Base-by-base conservation (phyloP, 2,113 vertebrate species). In the Hystrix brachyura region DNA sequence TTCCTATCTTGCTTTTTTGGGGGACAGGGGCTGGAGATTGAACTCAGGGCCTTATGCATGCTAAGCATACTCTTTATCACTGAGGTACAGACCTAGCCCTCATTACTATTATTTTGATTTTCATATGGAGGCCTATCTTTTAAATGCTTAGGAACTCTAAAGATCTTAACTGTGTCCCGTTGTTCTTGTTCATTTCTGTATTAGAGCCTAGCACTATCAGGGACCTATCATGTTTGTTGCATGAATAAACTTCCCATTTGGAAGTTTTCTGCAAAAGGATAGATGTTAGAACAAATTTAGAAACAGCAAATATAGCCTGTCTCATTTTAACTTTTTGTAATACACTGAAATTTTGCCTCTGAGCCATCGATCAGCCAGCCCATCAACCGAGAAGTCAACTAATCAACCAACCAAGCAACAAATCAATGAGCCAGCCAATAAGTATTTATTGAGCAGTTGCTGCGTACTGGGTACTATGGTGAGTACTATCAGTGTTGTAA, bases 261-360 rank as follows among this genome's bases (percentile, higher is more conserved):
- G n/a, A 97, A 43, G 4, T 78, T 84, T 95, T 84, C 25, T 94
- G 80, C 57, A 48, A 29, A 90, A 94, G 60, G 27, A 51, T 9
- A 91, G 12, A 59, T 46, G 65, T 95, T 65, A 60, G 27, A 15
- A 81, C 48, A 96, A 80, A 10, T 87, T 38, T 43, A 19, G 57
- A 87, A 96, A 90, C 6, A 91, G 53, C n/a, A 96, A 88, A 81
- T 64, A 88, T 0, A 57, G 14, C 32, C 43, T 87, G 71, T 87
- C 15, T 93, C 8, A 23, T 96, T 62, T 87, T 84, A 87, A 59
- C 69, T 87, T 93, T 7, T 71, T 79, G 19, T 48, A 74, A 55
- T 59, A 38, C 13, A 64, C 19, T 83, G 18, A 81, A 81, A 34
- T 91, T 46, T 87, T 15, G 1, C 53, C 3, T 69, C 46, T 46